phyloP scores from a whole-genome alignment of 2,113 vertebrate genomes.

The Orthonyx spaldingii region DNA sequence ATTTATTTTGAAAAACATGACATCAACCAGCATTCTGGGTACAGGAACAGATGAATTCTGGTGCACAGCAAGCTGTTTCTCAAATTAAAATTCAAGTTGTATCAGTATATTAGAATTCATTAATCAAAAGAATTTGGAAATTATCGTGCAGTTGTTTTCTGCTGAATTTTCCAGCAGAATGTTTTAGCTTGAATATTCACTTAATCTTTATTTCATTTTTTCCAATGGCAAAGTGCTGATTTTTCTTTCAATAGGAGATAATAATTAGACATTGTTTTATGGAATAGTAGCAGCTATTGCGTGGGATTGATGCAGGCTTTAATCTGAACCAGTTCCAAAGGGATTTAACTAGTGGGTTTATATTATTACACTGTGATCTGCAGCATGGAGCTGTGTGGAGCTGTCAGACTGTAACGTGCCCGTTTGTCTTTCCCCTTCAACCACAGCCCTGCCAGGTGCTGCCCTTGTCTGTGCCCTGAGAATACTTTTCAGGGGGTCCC shows the following conservation, averaged over 20 bases:
- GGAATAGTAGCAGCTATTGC: not conserved
- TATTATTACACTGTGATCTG: not conserved
- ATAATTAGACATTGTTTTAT: not conserved
- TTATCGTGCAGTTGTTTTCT: not conserved
- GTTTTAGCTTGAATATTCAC: not conserved
- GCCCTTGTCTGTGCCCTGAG: not conserved
- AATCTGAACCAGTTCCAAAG: not conserved
- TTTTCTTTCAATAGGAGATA: not conserved
- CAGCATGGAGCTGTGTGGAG: not conserved
- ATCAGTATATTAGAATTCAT: not conserved
- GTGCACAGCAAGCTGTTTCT: not conserved
- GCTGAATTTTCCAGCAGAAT: not conserved
- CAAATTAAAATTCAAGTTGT: not conserved
- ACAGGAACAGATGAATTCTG: not conserved
- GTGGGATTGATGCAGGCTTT: not conserved
- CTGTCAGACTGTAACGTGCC: rapidly evolving
- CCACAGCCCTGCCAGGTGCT: not conserved
- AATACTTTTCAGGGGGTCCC: not conserved
- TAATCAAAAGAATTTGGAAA: not conserved
- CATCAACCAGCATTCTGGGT: not conserved
- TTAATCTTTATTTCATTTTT: not conserved
- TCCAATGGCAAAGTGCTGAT: not conserved
- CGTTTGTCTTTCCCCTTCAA: not conserved
- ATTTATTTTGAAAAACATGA: not conserved
- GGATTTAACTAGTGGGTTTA: not conserved